Evolutionary conservation across 2,797 vertebrate species (phyloP), one percentile per base, ranked within the genome.

Genomic region (Micrastur ruficollis): DNA sequence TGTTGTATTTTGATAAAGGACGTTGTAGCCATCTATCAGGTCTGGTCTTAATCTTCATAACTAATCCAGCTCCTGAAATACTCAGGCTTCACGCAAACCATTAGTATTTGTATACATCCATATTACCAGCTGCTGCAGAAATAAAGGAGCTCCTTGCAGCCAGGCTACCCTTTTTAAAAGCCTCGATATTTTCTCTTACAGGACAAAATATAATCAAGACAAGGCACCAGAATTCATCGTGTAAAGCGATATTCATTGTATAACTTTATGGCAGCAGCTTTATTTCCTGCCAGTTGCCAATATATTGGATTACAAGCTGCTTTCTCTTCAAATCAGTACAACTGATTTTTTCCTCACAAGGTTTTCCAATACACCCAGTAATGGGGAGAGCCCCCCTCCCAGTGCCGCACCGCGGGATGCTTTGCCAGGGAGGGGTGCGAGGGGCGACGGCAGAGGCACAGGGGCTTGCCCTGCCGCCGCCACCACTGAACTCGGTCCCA

Each of bases 1-100:
- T 26, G 31, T 44, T 72, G 58, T 47, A 47, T 89, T 91, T 90
- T 89, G 70, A 94, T 81, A 84, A 90, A 95, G 55, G 59, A 82
- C 59, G 17, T 34, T 86, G 76, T 58, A 93, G 18, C 38, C 47
- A 56, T 82, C 91, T 86, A 85, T 91, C 78, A 71, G 73, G 49
- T 46, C 63, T n/a, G n/a, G 66, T 81, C 70, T 76, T 81, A 59
- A 65, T 81, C 70, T 80, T 79, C 0, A 0, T 90, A 89, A 92
- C 80, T 72, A 81, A 79, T 6, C 12, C 80, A 66, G 67, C 18
- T 80, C 63, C 83, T 86, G 81, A 92, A 95, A 72, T 36, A 56
- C 49, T 62, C 46, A 9, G 47, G 52, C 71, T 76, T 70, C 55
- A 70, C 8, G 2, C 20, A 90, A 76, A 62, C 31, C 55, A 72